Percentiles rank a stretch among this genome's conserved stretches.
phyloP scores from a whole-genome alignment of 2,797 vertebrate genomes.

The Loris lydekkerianus region DNA sequence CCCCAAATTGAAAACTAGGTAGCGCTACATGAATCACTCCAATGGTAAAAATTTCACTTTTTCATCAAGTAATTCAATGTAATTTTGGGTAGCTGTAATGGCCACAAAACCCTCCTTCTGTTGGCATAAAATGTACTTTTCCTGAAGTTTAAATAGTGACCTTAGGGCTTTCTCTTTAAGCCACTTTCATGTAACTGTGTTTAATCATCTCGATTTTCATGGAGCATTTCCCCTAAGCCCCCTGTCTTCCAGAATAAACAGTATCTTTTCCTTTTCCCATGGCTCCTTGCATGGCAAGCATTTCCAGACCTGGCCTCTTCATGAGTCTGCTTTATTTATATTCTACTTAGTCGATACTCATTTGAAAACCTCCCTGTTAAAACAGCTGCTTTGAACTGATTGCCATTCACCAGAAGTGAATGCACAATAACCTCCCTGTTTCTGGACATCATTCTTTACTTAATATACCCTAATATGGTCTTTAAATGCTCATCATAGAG shows the following conservation, averaged over 20 bases:
- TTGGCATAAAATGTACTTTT: not conserved
- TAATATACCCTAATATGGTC: not conserved
- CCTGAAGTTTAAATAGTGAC: not conserved
- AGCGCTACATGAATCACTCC: not conserved
- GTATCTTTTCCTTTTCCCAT: not conserved
- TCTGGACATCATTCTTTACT: not conserved
- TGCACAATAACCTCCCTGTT: not conserved
- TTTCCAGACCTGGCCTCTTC: not conserved
- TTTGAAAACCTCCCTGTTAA: not conserved
- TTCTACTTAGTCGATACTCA: not conserved
- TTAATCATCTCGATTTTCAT: not conserved
- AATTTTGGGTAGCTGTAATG: not conserved
- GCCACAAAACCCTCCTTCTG: not conserved
- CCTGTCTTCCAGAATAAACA: not conserved
- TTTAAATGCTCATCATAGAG: not conserved
- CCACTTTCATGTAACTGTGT: not conserved
- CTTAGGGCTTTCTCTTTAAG: not conserved
- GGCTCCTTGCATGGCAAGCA: not conserved
- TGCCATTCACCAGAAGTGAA: not conserved
- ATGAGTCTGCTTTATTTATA: not conserved
- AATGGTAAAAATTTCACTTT: not conserved
- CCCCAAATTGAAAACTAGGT: not conserved
- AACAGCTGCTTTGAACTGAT: not conserved
- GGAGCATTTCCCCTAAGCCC: not conserved
- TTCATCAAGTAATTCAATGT: not conserved